Evolutionary conservation across 2,797 vertebrate genomes (phyloP).

Genomic region (Argyrosomus regius): DNA sequence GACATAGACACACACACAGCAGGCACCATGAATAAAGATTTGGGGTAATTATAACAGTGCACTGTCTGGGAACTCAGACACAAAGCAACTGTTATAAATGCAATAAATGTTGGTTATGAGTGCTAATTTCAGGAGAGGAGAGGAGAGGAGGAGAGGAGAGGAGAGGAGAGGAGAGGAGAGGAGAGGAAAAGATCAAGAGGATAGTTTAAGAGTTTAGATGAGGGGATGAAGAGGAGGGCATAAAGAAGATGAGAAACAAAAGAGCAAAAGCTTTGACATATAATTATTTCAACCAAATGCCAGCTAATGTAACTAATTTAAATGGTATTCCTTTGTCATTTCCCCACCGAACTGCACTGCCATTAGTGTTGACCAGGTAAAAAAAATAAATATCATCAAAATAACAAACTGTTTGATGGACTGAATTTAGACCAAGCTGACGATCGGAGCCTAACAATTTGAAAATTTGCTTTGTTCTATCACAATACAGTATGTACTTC

Average conservation of each 20-base stretch:
- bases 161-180: not conserved
- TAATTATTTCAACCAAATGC: slow-evolving; percentile 20
- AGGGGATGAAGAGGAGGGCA: not conserved
- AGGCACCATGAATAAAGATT: slow-evolving; percentile 51
- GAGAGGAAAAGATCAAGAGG: not conserved
- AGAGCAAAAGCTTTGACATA: slow-evolving; percentile 3
- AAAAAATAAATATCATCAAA: not conserved
- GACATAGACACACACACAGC: slow-evolving; percentile 22
- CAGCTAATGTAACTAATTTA: slow-evolving; percentile 6
- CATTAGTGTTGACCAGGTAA: not conserved
- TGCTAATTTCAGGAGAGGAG: slow-evolving; percentile 33
- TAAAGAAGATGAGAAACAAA: not conserved
- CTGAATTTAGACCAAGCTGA: not conserved
- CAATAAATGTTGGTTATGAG: slow-evolving; percentile 37
- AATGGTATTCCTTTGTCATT: not conserved
- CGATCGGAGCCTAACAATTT: not conserved
- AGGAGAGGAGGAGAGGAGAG: not conserved
- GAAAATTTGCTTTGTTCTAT: slow-evolving; percentile 2
- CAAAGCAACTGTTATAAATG: slow-evolving; percentile 40
- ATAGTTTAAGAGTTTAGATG: not conserved
- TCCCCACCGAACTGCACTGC: not conserved
- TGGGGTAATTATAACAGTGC: slow-evolving; percentile 39
- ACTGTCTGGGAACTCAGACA: slow-evolving; percentile 33
- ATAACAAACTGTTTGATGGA: not conserved
- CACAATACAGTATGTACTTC: not conserved